Percentiles rank a stretch among this genome's conserved stretches.
phyloP scores from a whole-genome alignment of 2,113 vertebrate species.

The Rattus rattus region DNA sequence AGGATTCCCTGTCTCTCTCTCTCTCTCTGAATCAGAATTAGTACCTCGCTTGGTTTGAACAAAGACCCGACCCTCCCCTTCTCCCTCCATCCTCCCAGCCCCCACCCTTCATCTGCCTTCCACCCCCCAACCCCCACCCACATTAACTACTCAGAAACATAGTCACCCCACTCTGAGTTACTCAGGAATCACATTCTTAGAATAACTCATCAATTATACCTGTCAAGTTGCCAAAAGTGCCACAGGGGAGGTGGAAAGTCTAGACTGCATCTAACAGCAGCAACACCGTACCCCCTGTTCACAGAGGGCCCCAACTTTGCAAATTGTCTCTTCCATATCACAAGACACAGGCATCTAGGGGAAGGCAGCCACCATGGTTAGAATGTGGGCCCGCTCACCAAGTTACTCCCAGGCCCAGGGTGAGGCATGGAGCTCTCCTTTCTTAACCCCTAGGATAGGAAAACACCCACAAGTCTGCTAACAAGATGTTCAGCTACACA shows the following conservation, averaged over 20 bases:
- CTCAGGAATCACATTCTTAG: constrained; percentile 81
- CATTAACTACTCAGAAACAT: constrained; percentile 75
- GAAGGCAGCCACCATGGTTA: background rate
- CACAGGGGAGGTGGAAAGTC: constrained; percentile 76
- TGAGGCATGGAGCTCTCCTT: rapidly evolving
- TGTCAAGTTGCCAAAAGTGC: constrained; percentile 79
- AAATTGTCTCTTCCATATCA: constrained; percentile 2
- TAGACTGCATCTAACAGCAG: constrained; percentile 68
- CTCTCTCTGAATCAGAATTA: background rate
- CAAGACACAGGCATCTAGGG: background rate
- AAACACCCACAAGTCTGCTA: constrained; percentile 13
- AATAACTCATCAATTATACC: constrained; percentile 83
- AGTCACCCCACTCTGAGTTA: constrained; percentile 75
- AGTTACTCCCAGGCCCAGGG: background rate
- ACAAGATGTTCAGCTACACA: background rate
- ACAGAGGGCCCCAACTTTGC: constrained; percentile 52
- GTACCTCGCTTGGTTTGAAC: constrained; percentile 43
- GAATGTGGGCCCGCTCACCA: background rate
- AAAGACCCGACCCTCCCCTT: constrained; percentile 47
- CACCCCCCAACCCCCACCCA: background rate
- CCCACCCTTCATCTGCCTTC: constrained; percentile 27
- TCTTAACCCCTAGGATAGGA: background rate
- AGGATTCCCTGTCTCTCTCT: background rate
- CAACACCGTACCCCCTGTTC: constrained; percentile 58
- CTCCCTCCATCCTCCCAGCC: constrained; percentile 22